These are phyloP conservation scores for Arctocebus calabarensis DNA, from an alignment of 2,797 vertebrate genomes.

Conservation along the genomic window DNA sequence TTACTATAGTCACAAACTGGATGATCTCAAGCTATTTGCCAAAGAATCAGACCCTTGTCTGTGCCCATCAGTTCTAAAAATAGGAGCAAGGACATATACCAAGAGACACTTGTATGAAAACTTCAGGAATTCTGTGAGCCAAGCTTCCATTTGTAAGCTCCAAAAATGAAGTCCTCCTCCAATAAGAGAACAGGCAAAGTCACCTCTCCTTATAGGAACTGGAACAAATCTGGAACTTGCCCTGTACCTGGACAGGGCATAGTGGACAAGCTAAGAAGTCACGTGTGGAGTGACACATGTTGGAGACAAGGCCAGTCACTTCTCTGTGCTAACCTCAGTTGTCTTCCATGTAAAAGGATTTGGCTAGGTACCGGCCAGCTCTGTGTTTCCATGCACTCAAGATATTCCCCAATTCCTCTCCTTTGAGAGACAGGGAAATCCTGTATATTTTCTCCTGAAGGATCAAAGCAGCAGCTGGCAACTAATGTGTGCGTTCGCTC, in stretches of 20 bases:
- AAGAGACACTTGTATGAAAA: not conserved
- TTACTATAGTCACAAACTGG: not conserved
- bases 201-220: not conserved
- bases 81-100: not conserved
- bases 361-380: not conserved
- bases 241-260: not conserved
- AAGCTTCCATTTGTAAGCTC: not conserved
- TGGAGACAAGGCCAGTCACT: not conserved
- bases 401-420: not conserved
- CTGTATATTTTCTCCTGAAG: not conserved
- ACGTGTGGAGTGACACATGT: not conserved
- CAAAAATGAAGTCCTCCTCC: constrained; percentile 12
- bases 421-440: not conserved
- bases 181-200: not conserved
- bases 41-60: not conserved
- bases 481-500: not conserved
- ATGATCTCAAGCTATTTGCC: not conserved
- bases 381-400: not conserved
- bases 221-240: not conserved
- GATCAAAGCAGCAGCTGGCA: not conserved
- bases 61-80: not conserved
- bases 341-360: not conserved
- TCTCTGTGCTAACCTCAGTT: not conserved
- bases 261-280: not conserved
- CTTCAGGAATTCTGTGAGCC: not conserved